A percentile compares a stretch with the other conserved stretches of the same genome.
Evolutionary conservation across 1,140 invertebrate species (phyloP).

Genomic region (Calliopsis andreniformis): DNA sequence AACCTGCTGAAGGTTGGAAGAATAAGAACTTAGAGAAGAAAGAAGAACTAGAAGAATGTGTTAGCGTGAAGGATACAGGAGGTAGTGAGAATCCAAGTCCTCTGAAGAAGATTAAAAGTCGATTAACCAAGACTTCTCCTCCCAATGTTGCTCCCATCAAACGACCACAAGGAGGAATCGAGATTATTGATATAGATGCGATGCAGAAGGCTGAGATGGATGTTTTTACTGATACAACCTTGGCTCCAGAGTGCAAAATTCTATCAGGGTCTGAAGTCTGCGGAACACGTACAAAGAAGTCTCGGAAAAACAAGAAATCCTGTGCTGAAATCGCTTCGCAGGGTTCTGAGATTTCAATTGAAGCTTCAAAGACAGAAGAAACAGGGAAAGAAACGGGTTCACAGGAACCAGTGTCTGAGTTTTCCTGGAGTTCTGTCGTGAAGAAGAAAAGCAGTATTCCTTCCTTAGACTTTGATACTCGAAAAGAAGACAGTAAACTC

Average conservation of each 20-base stretch:
- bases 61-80: neutral
- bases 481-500: conserved; percentile 38
- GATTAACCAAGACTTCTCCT: conserved; percentile 16
- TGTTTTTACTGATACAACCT: neutral
- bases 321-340: conserved; percentile 16
- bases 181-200: conserved; percentile 78
- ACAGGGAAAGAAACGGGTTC: neutral
- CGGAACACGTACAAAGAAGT: conserved; percentile 52
- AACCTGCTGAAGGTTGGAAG: conserved; percentile 50
- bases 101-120: conserved; percentile 56
- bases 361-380: conserved; percentile 18
- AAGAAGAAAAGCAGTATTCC: conserved; percentile 50
- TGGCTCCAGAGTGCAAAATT: conserved; percentile 69
- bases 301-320: conserved; percentile 54
- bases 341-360: neutral
- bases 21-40: conserved; percentile 11
- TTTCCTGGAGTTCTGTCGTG: conserved; percentile 71
- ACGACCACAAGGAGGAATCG: conserved; percentile 46
- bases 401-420: conserved; percentile 12
- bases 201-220: conserved; percentile 69
- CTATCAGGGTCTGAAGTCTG: conserved; percentile 34
- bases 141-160: conserved; percentile 33
- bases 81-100: conserved; percentile 50
- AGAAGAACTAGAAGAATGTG: conserved; percentile 32
- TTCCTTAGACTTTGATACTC: neutral